These are phyloP conservation scores for Bubo scandiacus DNA, from an alignment of 2,113 vertebrate genomes.

Conservation along the genomic window DNA sequence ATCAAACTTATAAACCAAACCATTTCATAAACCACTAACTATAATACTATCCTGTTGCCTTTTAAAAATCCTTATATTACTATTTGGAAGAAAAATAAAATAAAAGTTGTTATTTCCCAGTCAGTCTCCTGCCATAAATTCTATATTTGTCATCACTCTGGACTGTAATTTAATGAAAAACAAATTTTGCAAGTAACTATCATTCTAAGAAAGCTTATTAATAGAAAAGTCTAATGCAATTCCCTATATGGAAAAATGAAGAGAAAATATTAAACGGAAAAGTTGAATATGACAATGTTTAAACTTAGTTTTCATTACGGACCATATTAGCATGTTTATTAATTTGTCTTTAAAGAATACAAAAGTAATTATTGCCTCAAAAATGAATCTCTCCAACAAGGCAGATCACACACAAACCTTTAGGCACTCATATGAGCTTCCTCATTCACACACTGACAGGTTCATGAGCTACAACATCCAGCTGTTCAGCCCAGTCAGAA, in stretches of 20 bases:
- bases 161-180: background rate
- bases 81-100: background rate
- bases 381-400: background rate
- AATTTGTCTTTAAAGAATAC: background rate
- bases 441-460: background rate
- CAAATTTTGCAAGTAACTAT: background rate
- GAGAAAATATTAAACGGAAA: background rate
- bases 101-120: background rate
- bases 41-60: background rate
- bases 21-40: background rate
- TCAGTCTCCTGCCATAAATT: background rate
- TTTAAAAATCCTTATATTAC: background rate
- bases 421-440: background rate
- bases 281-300: background rate
- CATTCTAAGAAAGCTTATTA: background rate
- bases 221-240: background rate
- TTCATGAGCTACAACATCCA: background rate
- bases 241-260: background rate
- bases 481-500: background rate
- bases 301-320: background rate
- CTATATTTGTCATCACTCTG: background rate
- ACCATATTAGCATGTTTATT: background rate
- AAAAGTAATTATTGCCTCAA: background rate
- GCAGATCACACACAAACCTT: background rate
- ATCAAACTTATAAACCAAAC: background rate